Evolutionary conservation across 2,797 vertebrate genomes (phyloP).

Genomic region (Poecile montanus): DNA sequence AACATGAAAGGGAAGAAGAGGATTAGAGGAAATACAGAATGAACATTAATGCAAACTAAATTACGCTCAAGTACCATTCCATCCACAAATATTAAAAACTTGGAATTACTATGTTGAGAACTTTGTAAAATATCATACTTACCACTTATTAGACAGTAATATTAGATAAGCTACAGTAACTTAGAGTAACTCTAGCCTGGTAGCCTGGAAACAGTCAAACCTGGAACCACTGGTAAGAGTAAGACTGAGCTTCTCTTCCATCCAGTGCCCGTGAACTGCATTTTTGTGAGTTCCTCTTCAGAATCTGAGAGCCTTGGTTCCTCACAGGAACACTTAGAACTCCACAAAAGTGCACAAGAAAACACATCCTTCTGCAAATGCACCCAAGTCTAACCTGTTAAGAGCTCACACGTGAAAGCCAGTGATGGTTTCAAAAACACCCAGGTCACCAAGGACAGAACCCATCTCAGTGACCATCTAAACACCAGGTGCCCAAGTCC

Average conservation of each 20-base stretch:
- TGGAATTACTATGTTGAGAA: not conserved
- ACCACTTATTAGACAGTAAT: not conserved
- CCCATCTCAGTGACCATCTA: not conserved
- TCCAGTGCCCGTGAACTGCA: not conserved
- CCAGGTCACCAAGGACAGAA: not conserved
- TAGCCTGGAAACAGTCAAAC: not conserved
- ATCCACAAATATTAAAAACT: not conserved
- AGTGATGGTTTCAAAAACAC: not conserved
- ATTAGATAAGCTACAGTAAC: not conserved
- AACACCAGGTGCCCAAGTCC: not conserved
- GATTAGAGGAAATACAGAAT: constrained; percentile 19
- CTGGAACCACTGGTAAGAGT: not conserved
- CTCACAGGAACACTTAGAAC: not conserved
- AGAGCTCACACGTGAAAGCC: not conserved
- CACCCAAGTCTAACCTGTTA: not conserved
- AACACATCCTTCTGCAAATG: not conserved
- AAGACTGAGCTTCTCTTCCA: not conserved
- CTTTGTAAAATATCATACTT: not conserved
- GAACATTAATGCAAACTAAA: constrained; percentile 28
- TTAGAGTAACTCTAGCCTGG: not conserved
- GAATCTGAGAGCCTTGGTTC: not conserved
- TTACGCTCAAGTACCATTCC: not conserved
- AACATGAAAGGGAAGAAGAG: not conserved
- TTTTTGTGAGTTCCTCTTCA: not conserved
- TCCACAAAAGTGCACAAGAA: not conserved